Evolutionary conservation across 2,113 vertebrate genomes (phyloP).

Genomic region (Onychorhynchus coronatus): DNA sequence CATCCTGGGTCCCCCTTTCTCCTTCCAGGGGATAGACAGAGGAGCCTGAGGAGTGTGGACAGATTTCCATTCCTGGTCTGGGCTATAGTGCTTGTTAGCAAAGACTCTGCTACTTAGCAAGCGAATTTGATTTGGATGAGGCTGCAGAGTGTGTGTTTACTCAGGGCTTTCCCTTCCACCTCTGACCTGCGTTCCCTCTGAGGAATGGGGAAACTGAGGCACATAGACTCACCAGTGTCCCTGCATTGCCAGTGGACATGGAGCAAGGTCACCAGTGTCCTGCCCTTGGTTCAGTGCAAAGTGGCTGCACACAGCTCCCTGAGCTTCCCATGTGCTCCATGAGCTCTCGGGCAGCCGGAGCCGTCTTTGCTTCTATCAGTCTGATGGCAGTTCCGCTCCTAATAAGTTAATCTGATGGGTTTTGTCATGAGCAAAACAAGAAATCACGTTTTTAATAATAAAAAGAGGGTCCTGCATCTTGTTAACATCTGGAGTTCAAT

Average conservation of each 20-base stretch:
- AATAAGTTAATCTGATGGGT: constrained; percentile 79
- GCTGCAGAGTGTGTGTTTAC: not conserved
- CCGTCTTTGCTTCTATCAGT: constrained; percentile 13
- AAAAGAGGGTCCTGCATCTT: constrained; percentile 79
- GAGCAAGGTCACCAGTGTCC: not conserved
- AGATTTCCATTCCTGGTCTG: not conserved
- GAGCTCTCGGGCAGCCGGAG: not conserved
- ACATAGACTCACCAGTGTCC: fast-evolving
- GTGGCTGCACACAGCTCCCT: not conserved
- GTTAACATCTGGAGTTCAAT: constrained; percentile 85
- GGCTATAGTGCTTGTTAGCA: not conserved
- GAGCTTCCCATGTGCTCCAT: not conserved
- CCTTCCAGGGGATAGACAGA: not conserved
- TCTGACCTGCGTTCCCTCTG: fast-evolving
- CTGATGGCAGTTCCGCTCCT: constrained; percentile 70
- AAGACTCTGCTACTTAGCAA: not conserved
- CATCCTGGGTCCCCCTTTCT: not conserved
- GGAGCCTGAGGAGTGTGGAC: not conserved
- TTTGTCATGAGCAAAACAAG: constrained; percentile 82
- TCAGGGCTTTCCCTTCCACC: not conserved
- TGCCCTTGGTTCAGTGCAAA: not conserved
- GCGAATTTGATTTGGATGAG: not conserved
- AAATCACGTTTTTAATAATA: constrained; percentile 82
- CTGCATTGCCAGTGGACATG: not conserved
- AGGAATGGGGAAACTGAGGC: not conserved